These are phyloP conservation scores for Gallinago solitaria DNA, from an alignment of 2,797 vertebrate species.

Conservation along the genomic window DNA sequence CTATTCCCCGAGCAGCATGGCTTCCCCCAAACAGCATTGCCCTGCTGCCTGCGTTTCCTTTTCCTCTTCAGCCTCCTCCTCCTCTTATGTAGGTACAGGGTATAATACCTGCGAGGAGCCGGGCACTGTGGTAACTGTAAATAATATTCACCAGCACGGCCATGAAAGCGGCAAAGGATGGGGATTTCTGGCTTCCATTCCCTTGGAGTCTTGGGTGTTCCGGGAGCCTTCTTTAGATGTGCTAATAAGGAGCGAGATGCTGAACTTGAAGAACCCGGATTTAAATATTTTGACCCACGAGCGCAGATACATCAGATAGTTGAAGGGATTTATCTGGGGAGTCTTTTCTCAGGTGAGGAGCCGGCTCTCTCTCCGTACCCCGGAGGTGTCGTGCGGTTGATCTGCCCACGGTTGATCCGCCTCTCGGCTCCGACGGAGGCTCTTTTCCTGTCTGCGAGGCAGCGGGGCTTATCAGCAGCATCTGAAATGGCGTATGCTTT, in stretches of 20 bases:
- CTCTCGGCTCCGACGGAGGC: neutral
- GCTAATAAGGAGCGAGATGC: neutral
- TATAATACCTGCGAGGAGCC: fast-evolving
- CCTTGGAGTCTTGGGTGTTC: neutral
- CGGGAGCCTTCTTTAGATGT: neutral
- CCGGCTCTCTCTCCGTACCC: neutral
- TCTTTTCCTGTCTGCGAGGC: neutral
- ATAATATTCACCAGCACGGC: neutral
- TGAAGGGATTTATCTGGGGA: neutral
- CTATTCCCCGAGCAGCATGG: neutral
- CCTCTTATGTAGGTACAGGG: neutral
- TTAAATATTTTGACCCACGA: neutral
- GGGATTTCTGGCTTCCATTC: neutral
- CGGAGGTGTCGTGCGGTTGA: neutral
- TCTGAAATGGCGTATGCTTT: neutral
- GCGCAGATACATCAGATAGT: neutral
- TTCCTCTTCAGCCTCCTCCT: neutral
- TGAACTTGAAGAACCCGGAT: neutral
- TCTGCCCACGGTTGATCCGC: neutral
- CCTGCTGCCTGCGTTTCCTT: neutral
- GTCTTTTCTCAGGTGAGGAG: neutral
- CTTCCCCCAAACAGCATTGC: neutral
- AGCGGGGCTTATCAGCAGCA: constrained; percentile 17
- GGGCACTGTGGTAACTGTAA: fast-evolving
- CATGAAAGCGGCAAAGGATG: neutral